Evolutionary conservation across 2,888 invertebrate genomes (phyloP), one percentile per base, ranked within the genome.

Genomic region (Odontothrips loti): DNA sequence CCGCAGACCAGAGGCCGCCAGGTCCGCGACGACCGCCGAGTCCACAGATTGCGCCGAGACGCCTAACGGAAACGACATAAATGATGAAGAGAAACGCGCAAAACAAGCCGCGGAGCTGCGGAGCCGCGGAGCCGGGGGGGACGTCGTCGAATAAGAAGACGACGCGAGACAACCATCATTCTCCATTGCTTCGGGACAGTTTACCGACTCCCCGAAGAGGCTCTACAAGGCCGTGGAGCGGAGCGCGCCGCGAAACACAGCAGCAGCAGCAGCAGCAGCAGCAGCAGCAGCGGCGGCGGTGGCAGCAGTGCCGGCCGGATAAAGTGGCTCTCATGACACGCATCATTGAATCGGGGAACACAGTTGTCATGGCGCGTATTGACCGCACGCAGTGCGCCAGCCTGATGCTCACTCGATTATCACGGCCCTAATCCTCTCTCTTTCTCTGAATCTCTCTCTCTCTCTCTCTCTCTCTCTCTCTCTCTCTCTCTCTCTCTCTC

Each of bases 281-380:
- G 34, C 34, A 43, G 34, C 34, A 6, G 3, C 34, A 43, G 34
- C 34, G 34, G 34, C 34, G 34, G 34, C 34, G 34, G 34, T 6
- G 34, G 34, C 34, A 43, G 63, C 63, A 9, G 4, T 4, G 58
- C 68, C 68, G 23, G 27, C 68, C 68, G 68, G 68, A 75, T 75
- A 27, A 75, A 75, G 68, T 75, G 68, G 68, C 58, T 43, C 58
- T 58, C 58, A 15, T 27, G 12, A 12, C 68, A 75, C 68, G 27
- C 68, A 75, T 75, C 68, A 27, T 27, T 75, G 68, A 75, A 27
- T 75, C 58, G 58, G 58, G 34, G 34, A 17, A 58, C 58, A 17
- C 23, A 75, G 68, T 75, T 75, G 68, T 75, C 68, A 75, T 75
- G n/a, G n/a, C n/a, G n/a, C 68, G 68, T 43, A 15, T 20, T 58